phyloP scores from a whole-genome alignment of 1,140 invertebrate species.

The Cyclargus thomasi region DNA sequence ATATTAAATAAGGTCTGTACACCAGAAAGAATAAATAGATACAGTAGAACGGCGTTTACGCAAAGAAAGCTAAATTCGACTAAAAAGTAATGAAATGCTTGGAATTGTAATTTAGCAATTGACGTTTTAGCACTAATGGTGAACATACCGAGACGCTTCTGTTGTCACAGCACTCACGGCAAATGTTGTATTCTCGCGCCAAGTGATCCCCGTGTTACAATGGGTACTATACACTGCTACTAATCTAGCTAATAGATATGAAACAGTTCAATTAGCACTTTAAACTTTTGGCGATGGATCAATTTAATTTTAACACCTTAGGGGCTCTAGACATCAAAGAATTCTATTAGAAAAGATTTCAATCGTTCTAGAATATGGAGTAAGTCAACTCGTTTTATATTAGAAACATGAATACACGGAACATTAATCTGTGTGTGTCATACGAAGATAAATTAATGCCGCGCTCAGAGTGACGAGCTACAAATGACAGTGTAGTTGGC shows the following conservation, averaged over 20 bases:
- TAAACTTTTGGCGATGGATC: conserved; percentile 11
- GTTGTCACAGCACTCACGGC: neutral
- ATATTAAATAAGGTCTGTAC: too few relatives aligned
- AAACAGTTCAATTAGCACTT: conserved; percentile 2
- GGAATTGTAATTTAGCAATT: neutral
- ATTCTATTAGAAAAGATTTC: neutral
- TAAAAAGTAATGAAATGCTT: neutral
- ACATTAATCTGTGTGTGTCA: conserved; percentile 19
- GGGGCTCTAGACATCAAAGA: neutral
- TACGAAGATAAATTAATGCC: conserved; percentile 15
- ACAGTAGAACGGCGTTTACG: neutral
- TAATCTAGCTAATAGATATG: neutral
- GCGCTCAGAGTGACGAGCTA: conserved; percentile 12
- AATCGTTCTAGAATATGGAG: neutral
- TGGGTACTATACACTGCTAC: neutral
- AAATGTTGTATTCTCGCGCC: neutral
- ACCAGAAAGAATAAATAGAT: neutral
- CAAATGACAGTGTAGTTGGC: conserved; percentile 19
- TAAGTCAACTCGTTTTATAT: neutral
- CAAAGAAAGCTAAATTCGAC: neutral
- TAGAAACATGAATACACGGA: conserved; percentile 5
- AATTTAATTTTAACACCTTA: conserved; percentile 7
- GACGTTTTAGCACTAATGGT: neutral
- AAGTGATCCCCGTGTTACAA: conserved; percentile 3
- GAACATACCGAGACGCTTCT: conserved; percentile 10